Evolutionary conservation across 2,888 invertebrate species (phyloP), one percentile per base, ranked within the genome.

Genomic region (Operophtera brumata): DNA sequence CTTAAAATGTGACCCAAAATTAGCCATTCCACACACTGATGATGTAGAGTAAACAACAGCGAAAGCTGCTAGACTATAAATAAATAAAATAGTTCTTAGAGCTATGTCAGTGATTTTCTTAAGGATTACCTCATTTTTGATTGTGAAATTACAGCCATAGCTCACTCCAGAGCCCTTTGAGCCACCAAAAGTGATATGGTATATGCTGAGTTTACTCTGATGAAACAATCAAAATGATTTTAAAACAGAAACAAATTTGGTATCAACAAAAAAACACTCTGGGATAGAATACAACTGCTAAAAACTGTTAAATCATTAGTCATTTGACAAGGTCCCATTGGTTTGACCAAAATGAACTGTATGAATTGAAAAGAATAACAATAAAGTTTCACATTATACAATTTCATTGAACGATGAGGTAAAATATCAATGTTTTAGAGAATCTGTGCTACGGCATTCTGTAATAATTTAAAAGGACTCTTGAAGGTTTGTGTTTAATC

Each of bases 261-360:
- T 20, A 20, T 20, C 4, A 2, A 20, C 20, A 20, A 20, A 20
- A 20, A 20, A 20, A 2, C 20, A 20, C 20, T 20, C 20, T 20
- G 20, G 4, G 20, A 20, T 20, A 20, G 20, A 20, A 20, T 4
- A 20, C 20, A 20, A 20, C 20, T 20, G 2, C 4, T 20, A 50
- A 47, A 51, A 50, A 54, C 47, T 26, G 39, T 53, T n/a, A 8
- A 39, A 47, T 50, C 39, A 54, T 58, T 28, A 47, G 43, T 42
- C 36, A 41, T 53, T 39, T 34, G 28, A 51, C 59, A 59, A 57
- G 45, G 56, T 54, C 56, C 42, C 2, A 54, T 47, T 47, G 37
- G 46, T 59, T 48, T 32, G 20, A 34, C 8, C 34, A 10, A 26
- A 35, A 35, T 28, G 10, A 41, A 11, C 20, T 39, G n/a, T 20